Evolutionary conservation across 2,888 invertebrate genomes (phyloP), one percentile per base, ranked within the genome.

Genomic region (Escarpia spicata): DNA sequence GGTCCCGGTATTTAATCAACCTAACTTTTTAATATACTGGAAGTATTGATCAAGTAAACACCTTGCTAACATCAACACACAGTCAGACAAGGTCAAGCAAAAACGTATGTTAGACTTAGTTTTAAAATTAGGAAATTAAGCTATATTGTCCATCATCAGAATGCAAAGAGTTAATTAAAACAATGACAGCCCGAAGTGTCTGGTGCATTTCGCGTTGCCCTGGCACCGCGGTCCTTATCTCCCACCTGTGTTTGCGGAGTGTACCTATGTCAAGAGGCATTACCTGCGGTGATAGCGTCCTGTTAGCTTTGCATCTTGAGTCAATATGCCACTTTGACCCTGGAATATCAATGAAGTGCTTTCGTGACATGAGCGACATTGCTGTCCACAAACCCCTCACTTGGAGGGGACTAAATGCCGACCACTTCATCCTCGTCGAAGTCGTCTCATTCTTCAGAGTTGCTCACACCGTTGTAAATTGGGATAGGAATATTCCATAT

Each of bases 111-210:
- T n/a, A n/a, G 75, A 26, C 75, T 75, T 75, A 26, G 26, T 75
- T 75, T 75, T 4, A 3, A 75, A 26, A 75, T 26, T 75, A 26
- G 52, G 52, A 75, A 75, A 26, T 75, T 26, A 6, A n/a, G 19
- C 75, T 6, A 26, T 75, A 26, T 26, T 75, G 15, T 75, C 19
- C 75, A n/a, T 26, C 26, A 6, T 75, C 75, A 4, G 75, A 75
- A 75, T 75, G 75, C 75, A 75, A 75, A 75, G 75, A 75, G 75
- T 75, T 75, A 75, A 75, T 75, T 75, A 75, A 75, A 75, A 75
- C 75, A 75, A 75, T 75, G 75, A 8, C 75, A 75, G 75, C 26
- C 26, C 75, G 19, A n/a, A 19, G 26, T 75, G 75, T 6, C 26
- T n/a, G 75, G 75, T 75, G n/a, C 26, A n/a, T 75, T 75, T n/a